phyloP scores from a whole-genome alignment of 2,888 invertebrate genomes.

The Willowsia nigromaculata region DNA sequence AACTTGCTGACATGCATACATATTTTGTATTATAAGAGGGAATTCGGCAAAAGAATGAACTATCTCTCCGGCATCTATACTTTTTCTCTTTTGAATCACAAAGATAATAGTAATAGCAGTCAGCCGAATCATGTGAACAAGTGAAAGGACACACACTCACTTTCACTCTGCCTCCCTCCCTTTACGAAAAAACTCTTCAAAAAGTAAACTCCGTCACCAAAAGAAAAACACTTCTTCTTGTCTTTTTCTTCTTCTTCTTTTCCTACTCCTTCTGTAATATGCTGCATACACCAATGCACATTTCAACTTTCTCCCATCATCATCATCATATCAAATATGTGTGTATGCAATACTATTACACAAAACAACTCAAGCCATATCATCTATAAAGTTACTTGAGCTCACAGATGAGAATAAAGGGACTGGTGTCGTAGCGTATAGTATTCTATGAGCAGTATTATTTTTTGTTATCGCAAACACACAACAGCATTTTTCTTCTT shows the following conservation, averaged over 20 bases:
- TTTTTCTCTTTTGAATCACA: not conserved
- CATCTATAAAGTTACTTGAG: too few species aligned
- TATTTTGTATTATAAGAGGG: not conserved
- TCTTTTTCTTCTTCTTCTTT: conserved; percentile 10
- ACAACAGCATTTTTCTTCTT: conserved; percentile 7
- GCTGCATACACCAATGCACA: too few species aligned
- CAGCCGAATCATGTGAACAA: not conserved
- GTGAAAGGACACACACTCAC: not conserved
- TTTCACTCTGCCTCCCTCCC: too few species aligned
- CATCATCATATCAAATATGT: not conserved
- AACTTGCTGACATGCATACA: conserved; percentile 40
- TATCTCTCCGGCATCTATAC: not conserved
- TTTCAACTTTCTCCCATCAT: conserved; percentile 16
- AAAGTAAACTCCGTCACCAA: not conserved
- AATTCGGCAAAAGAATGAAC: not conserved
- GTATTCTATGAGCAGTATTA: too few species aligned
- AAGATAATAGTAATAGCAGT: not conserved
- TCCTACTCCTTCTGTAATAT: too few species aligned
- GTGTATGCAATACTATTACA: too few species aligned
- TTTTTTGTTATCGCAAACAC: not conserved
- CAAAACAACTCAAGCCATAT: too few species aligned
- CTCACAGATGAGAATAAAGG: too few species aligned
- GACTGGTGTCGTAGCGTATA: too few species aligned
- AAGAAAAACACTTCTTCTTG: not conserved
- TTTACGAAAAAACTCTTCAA: not conserved